phyloP scores from a whole-genome alignment of 2,113 vertebrate species.

The Cryptomyrus ogoouensis region DNA sequence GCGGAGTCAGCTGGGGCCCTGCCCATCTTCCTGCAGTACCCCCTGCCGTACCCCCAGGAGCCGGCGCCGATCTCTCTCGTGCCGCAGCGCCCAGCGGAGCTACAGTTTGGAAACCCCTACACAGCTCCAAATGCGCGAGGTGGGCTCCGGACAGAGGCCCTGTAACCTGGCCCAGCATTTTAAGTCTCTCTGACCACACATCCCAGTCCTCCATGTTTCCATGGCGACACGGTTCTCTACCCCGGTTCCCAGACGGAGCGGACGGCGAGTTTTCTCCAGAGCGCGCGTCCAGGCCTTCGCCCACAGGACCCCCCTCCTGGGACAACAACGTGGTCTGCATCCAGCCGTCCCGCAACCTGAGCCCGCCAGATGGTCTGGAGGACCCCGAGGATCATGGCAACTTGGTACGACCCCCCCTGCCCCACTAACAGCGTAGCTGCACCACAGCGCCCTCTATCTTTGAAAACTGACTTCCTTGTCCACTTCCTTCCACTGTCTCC shows the following conservation, averaged over 20 bases:
- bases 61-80: constrained; percentile 65
- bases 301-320: constrained; percentile 70
- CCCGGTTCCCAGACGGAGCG: constrained; percentile 64
- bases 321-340: constrained; percentile 83
- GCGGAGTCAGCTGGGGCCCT: constrained; percentile 53
- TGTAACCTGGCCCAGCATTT: not conserved
- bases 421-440: not conserved
- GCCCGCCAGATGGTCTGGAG: constrained; percentile 82
- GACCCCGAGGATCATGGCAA: constrained; percentile 64
- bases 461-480: not conserved
- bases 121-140: constrained; percentile 67
- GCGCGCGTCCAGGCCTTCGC: constrained; percentile 71
- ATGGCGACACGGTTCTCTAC: not conserved
- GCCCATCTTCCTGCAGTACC: constrained; percentile 60
- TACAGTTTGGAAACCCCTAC: constrained; percentile 91
- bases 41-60: constrained; percentile 70
- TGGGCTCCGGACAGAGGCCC: constrained; percentile 12
- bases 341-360: constrained; percentile 85
- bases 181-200: not conserved
- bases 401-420: constrained; percentile 22
- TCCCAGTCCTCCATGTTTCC: not conserved
- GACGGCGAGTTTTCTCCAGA: constrained; percentile 79
- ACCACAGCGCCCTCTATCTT: not conserved
- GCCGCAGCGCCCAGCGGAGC: constrained; percentile 68
- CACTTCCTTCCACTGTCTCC: not conserved